Percentiles rank a stretch among this genome's conserved stretches.
These are phyloP conservation scores for Antheraea yamamai DNA, from an alignment of 2,888 invertebrate species.

Conservation along the genomic window DNA sequence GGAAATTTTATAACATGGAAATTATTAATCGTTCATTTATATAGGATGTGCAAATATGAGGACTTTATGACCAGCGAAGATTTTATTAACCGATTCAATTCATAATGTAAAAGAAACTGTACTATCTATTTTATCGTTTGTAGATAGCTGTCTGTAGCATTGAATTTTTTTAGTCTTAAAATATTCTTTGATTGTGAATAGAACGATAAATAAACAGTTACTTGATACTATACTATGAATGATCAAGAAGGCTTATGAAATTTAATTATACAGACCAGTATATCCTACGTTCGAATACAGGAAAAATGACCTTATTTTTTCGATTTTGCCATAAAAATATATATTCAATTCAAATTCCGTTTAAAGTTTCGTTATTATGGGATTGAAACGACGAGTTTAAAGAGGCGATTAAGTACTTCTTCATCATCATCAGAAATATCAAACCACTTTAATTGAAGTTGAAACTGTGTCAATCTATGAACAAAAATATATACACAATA, in stretches of 20 bases:
- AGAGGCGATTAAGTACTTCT: not conserved
- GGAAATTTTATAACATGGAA: slow-evolving; percentile 53
- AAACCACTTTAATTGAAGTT: not conserved
- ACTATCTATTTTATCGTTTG: not conserved
- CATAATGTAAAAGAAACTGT: not conserved
- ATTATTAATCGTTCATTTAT: slow-evolving; percentile 44
- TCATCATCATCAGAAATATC: not conserved
- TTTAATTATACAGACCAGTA: not conserved
- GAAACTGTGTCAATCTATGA: not conserved
- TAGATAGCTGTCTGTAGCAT: not conserved
- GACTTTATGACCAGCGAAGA: not conserved
- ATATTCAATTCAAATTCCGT: not conserved
- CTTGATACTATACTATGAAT: not conserved
- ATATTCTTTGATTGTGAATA: not conserved
- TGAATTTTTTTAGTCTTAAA: not conserved
- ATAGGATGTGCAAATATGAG: slow-evolving; percentile 25
- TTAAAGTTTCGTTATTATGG: not conserved
- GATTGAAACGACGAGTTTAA: not conserved
- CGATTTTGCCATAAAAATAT: not conserved
- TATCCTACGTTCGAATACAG: not conserved
- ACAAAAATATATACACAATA: not conserved
- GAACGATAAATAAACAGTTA: not conserved
- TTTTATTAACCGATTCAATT: not conserved
- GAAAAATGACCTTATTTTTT: not conserved
- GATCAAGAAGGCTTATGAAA: not conserved